Percentiles rank a stretch among this genome's conserved stretches.
Conservation (phyloP, 2,113 vertebrate species). For the Carassius gibelio region DNA sequence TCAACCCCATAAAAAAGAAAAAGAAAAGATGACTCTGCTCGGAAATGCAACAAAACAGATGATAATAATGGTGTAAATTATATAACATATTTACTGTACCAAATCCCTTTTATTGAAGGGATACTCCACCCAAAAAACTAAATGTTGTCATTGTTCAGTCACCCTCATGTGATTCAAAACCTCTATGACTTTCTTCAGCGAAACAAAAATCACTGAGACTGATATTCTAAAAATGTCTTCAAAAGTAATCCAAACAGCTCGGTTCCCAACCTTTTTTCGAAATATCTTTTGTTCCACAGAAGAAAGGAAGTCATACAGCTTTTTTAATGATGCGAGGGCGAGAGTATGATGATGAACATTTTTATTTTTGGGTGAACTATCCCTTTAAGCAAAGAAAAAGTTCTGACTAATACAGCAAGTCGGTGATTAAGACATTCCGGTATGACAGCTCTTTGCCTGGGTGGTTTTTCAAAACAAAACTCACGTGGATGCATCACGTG, state of each 20-base stretch:
- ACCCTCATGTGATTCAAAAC: background rate
- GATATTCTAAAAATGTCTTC: background rate
- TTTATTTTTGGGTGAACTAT: constrained; percentile 9
- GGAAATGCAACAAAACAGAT: constrained; percentile 4
- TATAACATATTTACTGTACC: background rate
- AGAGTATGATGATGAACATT: background rate
- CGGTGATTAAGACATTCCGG: constrained; percentile 1
- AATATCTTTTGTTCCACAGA: background rate
- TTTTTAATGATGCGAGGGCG: background rate
- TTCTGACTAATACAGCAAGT: constrained; percentile 3
- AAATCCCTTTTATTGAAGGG: background rate
- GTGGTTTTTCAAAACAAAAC: constrained; percentile 30
- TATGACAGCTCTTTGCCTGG: background rate
- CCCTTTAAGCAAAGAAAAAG: background rate
- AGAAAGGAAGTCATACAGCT: background rate
- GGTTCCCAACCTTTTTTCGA: background rate
- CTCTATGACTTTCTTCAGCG: background rate
- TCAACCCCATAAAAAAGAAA: background rate
- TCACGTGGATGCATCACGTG: constrained; percentile 21
- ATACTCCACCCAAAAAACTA: background rate
- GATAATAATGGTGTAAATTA: background rate
- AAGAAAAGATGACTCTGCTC: background rate
- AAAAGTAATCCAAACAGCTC: background rate
- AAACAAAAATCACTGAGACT: background rate
- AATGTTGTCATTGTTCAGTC: background rate